Conservation (phyloP, 2,797 vertebrate species). For the Squalus acanthias region DNA sequence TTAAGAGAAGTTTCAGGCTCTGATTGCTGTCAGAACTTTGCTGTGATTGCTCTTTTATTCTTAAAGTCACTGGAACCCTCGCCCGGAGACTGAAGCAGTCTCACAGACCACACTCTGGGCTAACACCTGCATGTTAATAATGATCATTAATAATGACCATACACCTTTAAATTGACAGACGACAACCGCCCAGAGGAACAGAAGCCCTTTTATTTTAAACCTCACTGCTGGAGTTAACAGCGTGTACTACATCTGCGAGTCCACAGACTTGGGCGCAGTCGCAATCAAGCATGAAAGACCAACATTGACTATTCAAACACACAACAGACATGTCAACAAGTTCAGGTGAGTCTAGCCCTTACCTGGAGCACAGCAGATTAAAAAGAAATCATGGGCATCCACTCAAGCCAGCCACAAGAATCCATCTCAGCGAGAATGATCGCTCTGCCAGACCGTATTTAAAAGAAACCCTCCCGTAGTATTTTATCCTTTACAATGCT, state of each 20-base stretch:
- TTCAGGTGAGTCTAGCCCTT: neutral
- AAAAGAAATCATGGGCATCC: neutral
- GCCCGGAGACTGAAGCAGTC: neutral
- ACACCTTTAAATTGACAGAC: neutral
- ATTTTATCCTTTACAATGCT: neutral
- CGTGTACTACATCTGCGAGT: no score
- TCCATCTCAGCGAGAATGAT: constrained; percentile 39
- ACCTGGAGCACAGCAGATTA: neutral
- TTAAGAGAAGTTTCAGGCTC: neutral
- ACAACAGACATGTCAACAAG: neutral
- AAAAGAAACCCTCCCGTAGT: neutral
- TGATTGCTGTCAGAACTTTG: neutral
- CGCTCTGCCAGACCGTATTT: neutral
- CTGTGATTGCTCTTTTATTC: neutral
- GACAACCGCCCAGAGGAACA: neutral
- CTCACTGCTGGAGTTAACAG: neutral
- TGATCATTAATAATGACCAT: neutral
- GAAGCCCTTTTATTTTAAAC: neutral
- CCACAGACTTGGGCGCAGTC: no score
- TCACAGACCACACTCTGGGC: neutral
- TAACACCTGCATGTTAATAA: neutral
- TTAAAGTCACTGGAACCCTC: neutral
- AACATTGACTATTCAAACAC: neutral
- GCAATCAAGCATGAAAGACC: neutral
- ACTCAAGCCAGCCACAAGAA: neutral